Percentiles rank a stretch among this genome's conserved stretches.
phyloP scores from a whole-genome alignment of 2,113 vertebrate species.

The Speoplatyrhinus poulsoni region DNA sequence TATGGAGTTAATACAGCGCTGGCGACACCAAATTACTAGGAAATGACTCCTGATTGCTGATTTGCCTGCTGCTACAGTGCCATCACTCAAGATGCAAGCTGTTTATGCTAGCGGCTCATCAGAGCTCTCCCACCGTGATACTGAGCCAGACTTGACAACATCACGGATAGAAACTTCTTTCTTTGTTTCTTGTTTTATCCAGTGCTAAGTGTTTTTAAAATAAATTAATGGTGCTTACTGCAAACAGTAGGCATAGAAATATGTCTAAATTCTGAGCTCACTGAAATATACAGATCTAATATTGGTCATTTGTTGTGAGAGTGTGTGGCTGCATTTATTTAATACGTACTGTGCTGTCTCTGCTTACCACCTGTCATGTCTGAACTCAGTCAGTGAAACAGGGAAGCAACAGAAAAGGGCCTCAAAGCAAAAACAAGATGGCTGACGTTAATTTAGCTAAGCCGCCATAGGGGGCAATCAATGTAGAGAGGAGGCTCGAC shows the following conservation, averaged over 20 bases:
- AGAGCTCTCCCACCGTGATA: conserved; percentile 29
- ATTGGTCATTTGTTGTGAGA: too few species aligned
- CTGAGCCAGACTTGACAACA: conserved; percentile 33
- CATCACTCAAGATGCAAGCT: conserved; percentile 65
- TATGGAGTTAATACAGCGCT: conserved; percentile 57
- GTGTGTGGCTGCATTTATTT: too few species aligned
- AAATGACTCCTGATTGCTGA: conserved; percentile 71
- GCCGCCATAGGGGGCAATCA: neutral
- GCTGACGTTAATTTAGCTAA: neutral
- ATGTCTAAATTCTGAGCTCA: too few species aligned
- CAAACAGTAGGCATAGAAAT: neutral
- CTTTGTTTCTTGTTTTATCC: conserved; percentile 4
- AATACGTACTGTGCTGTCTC: neutral
- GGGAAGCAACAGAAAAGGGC: neutral
- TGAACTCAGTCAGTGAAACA: neutral
- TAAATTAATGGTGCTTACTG: conserved; percentile 14
- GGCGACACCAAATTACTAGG: conserved; percentile 62
- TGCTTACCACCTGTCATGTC: neutral
- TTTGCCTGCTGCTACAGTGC: conserved; percentile 54
- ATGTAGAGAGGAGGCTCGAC: neutral
- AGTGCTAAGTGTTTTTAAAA: conserved; percentile 8
- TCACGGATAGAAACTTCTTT: conserved; percentile 25
- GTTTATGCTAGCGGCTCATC: conserved; percentile 55
- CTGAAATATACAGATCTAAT: too few species aligned
- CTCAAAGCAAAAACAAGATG: conserved; percentile 1